A percentile compares a stretch with the other conserved stretches of the same genome.
Conservation (phyloP, 2,113 vertebrate species). For the Benitochromis conjunctus region DNA sequence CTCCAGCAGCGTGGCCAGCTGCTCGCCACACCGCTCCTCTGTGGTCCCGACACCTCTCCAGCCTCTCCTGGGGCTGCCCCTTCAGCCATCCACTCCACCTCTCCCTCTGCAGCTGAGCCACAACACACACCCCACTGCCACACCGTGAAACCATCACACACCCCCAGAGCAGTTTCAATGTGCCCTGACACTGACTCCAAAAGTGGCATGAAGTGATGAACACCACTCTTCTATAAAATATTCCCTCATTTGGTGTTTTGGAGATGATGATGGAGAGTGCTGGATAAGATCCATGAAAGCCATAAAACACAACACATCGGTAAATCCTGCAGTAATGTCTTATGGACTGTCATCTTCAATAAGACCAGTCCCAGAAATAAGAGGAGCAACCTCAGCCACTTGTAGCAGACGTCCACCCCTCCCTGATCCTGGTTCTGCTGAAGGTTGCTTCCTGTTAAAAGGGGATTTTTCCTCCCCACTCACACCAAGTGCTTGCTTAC, state of each 20-base stretch:
- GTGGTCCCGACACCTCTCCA: neutral
- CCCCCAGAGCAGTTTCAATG: too few relatives aligned
- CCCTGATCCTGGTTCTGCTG: neutral
- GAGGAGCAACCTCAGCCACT: neutral
- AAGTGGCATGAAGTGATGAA: neutral
- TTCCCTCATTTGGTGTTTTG: fast-evolving
- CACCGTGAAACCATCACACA: fast-evolving
- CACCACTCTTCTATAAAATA: neutral
- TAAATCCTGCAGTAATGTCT: neutral
- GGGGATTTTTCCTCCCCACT: neutral
- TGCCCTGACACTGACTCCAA: neutral
- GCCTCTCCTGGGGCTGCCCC: neutral
- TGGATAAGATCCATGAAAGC: neutral
- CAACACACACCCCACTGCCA: neutral
- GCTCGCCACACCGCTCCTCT: fast-evolving
- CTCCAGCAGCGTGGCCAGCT: fast-evolving
- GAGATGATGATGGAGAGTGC: fast-evolving
- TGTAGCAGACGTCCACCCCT: fast-evolving
- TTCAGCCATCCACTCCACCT: neutral
- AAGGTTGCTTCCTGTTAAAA: neutral
- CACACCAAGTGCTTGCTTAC: neutral
- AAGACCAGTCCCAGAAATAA: neutral
- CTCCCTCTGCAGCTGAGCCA: neutral
- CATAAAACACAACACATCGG: neutral
- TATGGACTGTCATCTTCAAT: fast-evolving